Evolutionary conservation across 1,140 invertebrate species (phyloP).

Genomic region (Drosophila lacertosa): DNA sequence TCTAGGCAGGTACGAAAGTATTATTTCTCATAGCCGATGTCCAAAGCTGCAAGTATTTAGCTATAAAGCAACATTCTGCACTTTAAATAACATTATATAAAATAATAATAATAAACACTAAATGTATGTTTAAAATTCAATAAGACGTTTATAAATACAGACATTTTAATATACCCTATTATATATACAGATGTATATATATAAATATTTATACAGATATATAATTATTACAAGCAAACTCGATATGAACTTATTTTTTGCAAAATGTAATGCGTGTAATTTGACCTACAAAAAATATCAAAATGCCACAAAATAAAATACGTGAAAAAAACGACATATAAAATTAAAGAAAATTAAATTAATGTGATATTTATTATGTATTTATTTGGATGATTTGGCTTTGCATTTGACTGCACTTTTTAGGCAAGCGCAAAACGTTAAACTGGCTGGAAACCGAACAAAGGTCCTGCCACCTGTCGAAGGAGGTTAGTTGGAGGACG

Average conservation of each 20-base stretch:
- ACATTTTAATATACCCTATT: no score
- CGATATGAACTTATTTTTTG: neutral
- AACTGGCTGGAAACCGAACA: slow-evolving; percentile 9
- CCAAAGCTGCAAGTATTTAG: no score
- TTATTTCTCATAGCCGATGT: no score
- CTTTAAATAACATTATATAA: no score
- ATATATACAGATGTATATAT: no score
- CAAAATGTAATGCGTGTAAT: no score
- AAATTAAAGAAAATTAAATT: slow-evolving; percentile 51
- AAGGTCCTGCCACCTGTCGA: neutral
- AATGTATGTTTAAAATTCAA: no score
- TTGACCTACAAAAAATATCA: neutral
- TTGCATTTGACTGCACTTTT: slow-evolving; percentile 62
- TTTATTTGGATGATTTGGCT: slow-evolving; percentile 76
- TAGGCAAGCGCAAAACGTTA: slow-evolving; percentile 27
- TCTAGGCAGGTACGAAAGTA: no score
- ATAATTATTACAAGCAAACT: neutral
- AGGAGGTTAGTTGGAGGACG: neutral
- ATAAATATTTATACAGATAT: no score
- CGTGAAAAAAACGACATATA: slow-evolving; percentile 18
- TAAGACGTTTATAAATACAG: no score
- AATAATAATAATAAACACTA: no score
- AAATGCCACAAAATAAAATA: neutral
- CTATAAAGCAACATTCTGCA: no score
- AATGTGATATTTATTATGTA: slow-evolving; percentile 62